Evolutionary conservation across 2,113 vertebrate genomes (phyloP), one percentile per base, ranked within the genome.

Genomic region (Poecile atricapillus): DNA sequence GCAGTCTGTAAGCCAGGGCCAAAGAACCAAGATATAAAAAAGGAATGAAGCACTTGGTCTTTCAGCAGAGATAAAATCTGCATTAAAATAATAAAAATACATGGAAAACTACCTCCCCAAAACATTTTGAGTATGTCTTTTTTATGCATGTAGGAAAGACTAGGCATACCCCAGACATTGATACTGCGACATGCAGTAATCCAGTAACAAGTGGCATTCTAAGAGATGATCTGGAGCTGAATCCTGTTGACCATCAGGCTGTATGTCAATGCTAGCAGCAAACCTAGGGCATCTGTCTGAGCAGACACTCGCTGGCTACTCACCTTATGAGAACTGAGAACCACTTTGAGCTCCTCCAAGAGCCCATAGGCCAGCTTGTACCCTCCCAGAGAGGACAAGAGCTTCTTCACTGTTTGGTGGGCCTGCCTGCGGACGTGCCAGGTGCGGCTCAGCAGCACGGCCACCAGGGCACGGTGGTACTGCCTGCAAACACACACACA

Each of bases 261-360:
- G 10, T 15, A 20, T 13, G 28, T 53, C 75, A 91, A 16, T 22
- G 46, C 21, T 22, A 89, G 55, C 25, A 88, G 43, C 43, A 88
- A 67, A 59, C 5, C 7, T 30, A 58, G 17, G 9, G 35, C 11
- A 70, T 8, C 23, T 37, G 58, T 6, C 50, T 39, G 47, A 63
- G 33, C 33, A 68, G 24, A 74, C 30, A 49, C 37, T 71, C 25
- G 12, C 43, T 58, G 43, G 35, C 46, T 52, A 70, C 90, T 84
- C 93, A 99, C 99, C 98, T 98, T 99, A 92, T 99, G 99, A 94
- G 98, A 98, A 93, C 96, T 98, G 86, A 99, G 98, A 89, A 99
- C 96, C 12, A 87, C 96, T 68, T 98, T 97, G 73, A 99, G 98
- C 96, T 99, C 99, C 87, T 98, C 98, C 93, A 99, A 94, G 52